phyloP scores from a whole-genome alignment of 2,113 vertebrate species.

The Candoia aspera region DNA sequence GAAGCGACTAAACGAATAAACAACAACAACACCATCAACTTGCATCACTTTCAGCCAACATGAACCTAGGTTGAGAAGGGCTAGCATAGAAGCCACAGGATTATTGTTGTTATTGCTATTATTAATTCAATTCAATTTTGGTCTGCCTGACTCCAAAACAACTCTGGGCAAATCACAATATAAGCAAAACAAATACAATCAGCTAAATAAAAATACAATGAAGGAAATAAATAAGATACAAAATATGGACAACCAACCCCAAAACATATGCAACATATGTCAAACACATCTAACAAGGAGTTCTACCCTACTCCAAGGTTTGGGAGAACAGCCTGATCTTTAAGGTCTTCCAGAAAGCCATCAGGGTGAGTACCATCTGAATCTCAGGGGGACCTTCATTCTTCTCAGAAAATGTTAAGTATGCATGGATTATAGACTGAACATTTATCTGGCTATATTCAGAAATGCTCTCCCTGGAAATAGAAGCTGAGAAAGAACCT shows the following conservation, averaged over 20 bases:
- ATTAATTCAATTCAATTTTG: not conserved
- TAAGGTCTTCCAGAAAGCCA: not conserved
- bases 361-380: not conserved
- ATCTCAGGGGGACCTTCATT: not conserved
- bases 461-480: not conserved
- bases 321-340: not conserved
- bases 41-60: not conserved
- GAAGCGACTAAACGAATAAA: too few species aligned
- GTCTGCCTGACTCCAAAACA: not conserved
- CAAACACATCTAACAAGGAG: not conserved
- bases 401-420: not conserved
- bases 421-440: not conserved
- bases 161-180: not conserved
- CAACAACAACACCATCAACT: not conserved
- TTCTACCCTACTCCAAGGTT: not conserved
- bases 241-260: not conserved
- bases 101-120: not conserved
- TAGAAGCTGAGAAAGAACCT: not conserved
- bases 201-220: not conserved
- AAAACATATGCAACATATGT: not conserved
- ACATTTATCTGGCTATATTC: not conserved
- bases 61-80: not conserved
- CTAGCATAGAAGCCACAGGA: not conserved
- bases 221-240: not conserved
- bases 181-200: not conserved